Evolutionary conservation across 2,113 vertebrate species (phyloP).

Genomic region (Phycodurus eques): DNA sequence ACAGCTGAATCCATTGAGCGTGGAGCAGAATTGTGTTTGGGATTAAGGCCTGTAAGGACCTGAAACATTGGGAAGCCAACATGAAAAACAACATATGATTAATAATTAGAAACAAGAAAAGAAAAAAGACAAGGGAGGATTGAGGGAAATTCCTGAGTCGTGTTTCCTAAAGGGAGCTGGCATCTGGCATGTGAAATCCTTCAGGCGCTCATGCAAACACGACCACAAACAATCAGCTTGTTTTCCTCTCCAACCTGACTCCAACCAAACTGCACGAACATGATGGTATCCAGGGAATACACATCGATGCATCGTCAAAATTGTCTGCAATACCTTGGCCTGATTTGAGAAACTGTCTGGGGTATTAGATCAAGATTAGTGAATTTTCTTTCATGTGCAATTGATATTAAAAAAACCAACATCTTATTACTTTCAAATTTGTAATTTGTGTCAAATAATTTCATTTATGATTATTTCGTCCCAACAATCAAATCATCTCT

Average conservation of each 20-base stretch:
- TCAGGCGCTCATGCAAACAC: conserved; percentile 18
- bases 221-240: conserved; percentile 30
- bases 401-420: too few relatives aligned
- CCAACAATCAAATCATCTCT: too few relatives aligned
- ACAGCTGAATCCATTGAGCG: conserved; percentile 28
- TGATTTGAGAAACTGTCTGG: not conserved
- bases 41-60: conserved; percentile 7
- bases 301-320: not conserved
- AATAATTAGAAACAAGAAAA: conserved; percentile 14
- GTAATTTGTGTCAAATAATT: too few relatives aligned
- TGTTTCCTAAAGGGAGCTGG: conserved; percentile 23
- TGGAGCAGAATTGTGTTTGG: not conserved
- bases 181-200: conserved; percentile 42
- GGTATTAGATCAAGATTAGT: too few relatives aligned
- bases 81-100: conserved; percentile 39
- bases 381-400: too few relatives aligned
- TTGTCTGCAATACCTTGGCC: not conserved
- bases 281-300: too few relatives aligned
- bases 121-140: not conserved
- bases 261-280: not conserved
- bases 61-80: conserved; percentile 16
- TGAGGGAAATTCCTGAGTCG: conserved; percentile 23
- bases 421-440: too few relatives aligned
- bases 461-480: too few relatives aligned
- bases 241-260: not conserved